Percentiles rank a stretch among this genome's conserved stretches.
Conservation (phyloP, 2,113 vertebrate species). For the Sinocyclocheilus maitianheensis region DNA sequence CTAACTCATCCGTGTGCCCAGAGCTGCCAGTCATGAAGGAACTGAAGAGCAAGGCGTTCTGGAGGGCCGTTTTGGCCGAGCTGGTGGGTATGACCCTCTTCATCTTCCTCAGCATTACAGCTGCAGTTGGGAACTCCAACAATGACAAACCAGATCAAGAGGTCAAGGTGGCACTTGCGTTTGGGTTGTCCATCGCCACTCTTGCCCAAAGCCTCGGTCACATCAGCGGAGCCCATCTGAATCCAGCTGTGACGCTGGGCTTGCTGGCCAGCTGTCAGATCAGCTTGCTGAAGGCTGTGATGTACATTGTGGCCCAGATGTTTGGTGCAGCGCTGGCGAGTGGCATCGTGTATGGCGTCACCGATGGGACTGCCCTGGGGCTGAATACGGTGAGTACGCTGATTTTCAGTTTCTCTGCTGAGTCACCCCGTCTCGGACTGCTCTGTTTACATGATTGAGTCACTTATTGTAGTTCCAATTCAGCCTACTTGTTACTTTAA, state of each 20-base stretch:
- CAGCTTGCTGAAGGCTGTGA: constrained; percentile 85
- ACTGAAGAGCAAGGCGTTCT: constrained; percentile 91
- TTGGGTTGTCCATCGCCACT: constrained; percentile 93
- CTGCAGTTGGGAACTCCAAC: constrained; percentile 82
- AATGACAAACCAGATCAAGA: constrained; percentile 78
- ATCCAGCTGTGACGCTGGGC: constrained; percentile 92
- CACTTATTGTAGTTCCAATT: neutral
- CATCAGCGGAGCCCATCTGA: constrained; percentile 96
- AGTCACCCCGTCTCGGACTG: neutral
- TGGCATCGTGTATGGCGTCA: constrained; percentile 83
- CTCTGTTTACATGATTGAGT: neutral
- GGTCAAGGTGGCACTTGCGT: constrained; percentile 93
- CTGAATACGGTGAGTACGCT: constrained; percentile 82
- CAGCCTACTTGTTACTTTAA: neutral
- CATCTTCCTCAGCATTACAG: constrained; percentile 90
- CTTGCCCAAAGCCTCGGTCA: constrained; percentile 95
- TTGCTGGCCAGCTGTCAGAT: constrained; percentile 95
- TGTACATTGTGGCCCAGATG: constrained; percentile 92
- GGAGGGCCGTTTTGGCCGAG: constrained; percentile 93
- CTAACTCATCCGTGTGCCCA: neutral
- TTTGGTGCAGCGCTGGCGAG: constrained; percentile 89
- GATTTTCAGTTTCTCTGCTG: neutral
- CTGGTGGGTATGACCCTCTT: constrained; percentile 95
- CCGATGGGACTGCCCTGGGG: constrained; percentile 69
- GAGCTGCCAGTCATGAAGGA: constrained; percentile 80